These are phyloP conservation scores for Periplaneta americana DNA, from an alignment of 1,140 invertebrate species.

Conservation along the genomic window DNA sequence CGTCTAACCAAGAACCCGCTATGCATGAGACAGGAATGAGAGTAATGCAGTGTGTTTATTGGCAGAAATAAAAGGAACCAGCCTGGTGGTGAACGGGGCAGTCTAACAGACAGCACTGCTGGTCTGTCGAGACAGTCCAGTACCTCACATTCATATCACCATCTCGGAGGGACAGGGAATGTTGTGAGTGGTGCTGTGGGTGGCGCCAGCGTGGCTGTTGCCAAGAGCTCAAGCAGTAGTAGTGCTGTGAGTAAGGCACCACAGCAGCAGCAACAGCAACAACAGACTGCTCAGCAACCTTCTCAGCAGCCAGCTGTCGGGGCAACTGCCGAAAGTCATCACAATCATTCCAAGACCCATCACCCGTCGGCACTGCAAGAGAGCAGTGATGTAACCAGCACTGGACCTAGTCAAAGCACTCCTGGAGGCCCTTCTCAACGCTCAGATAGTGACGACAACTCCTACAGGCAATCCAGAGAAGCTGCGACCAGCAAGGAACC, in stretches of 20 bases:
- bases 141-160: neutral
- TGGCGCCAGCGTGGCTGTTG: neutral
- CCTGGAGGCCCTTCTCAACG: neutral
- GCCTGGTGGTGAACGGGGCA: conserved; percentile 14
- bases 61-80: conserved; percentile 20
- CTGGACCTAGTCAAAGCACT: conserved; percentile 13
- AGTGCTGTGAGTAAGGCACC: neutral
- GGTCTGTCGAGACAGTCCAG: neutral
- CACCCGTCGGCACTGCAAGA: neutral
- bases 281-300: no score
- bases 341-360: conserved; percentile 22
- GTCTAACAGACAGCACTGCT: conserved; percentile 1
- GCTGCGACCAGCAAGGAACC: conserved; percentile 19
- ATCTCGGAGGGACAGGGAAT: conserved; percentile 1
- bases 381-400: neutral
- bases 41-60: neutral
- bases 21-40: no score
- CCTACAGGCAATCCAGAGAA: conserved; percentile 18
- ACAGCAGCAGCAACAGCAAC: no score
- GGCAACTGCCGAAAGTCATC: conserved; percentile 13
- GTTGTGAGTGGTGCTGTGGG: neutral
- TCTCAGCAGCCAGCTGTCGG: neutral
- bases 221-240: neutral
- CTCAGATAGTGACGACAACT: conserved; percentile 11
- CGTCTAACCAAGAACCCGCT: no score